A percentile compares a stretch with the other conserved stretches of the same genome.
These are phyloP conservation scores for Ornithoptera alexandrae DNA, from an alignment of 2,888 invertebrate genomes.

Conservation along the genomic window DNA sequence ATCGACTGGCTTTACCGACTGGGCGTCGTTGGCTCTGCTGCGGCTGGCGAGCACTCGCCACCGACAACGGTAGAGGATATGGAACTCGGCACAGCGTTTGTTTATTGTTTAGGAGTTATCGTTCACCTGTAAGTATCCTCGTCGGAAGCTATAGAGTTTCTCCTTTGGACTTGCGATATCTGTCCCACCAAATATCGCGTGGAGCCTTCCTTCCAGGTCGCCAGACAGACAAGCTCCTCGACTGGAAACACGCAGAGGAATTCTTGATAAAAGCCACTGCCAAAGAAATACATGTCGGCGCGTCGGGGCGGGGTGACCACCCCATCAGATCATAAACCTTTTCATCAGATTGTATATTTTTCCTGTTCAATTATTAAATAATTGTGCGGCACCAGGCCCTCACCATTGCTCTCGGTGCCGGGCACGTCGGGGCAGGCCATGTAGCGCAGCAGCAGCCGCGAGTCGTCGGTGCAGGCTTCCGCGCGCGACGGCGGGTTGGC, in stretches of 20 bases:
- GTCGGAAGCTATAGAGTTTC: slow-evolving; percentile 80
- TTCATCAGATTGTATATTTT: neutral
- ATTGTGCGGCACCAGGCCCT: slow-evolving; percentile 34
- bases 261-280: too few relatives aligned
- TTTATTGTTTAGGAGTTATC: too few relatives aligned
- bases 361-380: too few relatives aligned
- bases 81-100: too few relatives aligned
- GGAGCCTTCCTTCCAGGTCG: slow-evolving; percentile 91
- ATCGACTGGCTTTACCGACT: too few relatives aligned
- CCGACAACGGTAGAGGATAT: too few relatives aligned
- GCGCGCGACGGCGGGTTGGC: slow-evolving; percentile 87
- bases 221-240: slow-evolving; percentile 89
- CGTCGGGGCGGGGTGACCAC: neutral
- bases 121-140: slow-evolving; percentile 87
- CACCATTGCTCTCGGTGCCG: slow-evolving; percentile 88
- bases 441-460: slow-evolving; percentile 87
- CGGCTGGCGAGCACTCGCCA: too few relatives aligned
- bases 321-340: too few relatives aligned
- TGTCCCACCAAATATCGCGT: slow-evolving; percentile 88
- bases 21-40: too few relatives aligned
- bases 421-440: slow-evolving; percentile 90
- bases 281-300: neutral
- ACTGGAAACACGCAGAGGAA: slow-evolving; percentile 67
- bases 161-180: slow-evolving; percentile 82
- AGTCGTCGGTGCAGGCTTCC: slow-evolving; percentile 91